Percentiles rank a stretch among this genome's conserved stretches.
These are phyloP conservation scores for Caenorhabditis tropicalis DNA, from an alignment of 1,140 invertebrate species.

Conservation along the genomic window DNA sequence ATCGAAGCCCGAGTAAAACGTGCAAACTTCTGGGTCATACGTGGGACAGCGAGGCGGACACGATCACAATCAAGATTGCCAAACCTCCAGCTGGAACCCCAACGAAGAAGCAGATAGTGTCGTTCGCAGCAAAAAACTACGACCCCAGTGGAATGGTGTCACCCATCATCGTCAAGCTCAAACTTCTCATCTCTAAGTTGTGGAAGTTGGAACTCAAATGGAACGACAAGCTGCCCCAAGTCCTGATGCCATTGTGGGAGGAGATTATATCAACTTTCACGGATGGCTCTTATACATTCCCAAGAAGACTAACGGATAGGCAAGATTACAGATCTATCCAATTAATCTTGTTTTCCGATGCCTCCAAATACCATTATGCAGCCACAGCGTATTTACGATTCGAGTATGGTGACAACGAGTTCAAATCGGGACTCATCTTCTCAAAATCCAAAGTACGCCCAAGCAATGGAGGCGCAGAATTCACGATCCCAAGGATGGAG, in stretches of 20 bases:
- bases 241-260: conserved; percentile 14
- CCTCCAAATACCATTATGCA: neutral
- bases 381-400: neutral
- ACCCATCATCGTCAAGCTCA: conserved; percentile 20
- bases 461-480: neutral
- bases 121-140: neutral
- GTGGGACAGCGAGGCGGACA: conserved; percentile 39
- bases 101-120: neutral
- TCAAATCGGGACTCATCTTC: neutral
- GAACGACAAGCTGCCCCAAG: conserved; percentile 24
- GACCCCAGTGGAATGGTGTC: conserved; percentile 48
- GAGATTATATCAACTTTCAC: neutral
- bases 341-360: neutral
- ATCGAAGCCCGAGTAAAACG: neutral
- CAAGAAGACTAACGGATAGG: neutral
- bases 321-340: neutral
- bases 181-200: conserved; percentile 39
- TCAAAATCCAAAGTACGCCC: neutral
- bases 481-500: conserved; percentile 36
- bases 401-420: neutral
- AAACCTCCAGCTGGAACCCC: neutral
- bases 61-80: neutral
- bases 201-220: neutral
- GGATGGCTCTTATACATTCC: neutral
- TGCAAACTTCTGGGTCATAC: conserved; percentile 50